Conservation (phyloP, 64 coral and sea anemone genomes). For the Montipora foliosa region DNA sequence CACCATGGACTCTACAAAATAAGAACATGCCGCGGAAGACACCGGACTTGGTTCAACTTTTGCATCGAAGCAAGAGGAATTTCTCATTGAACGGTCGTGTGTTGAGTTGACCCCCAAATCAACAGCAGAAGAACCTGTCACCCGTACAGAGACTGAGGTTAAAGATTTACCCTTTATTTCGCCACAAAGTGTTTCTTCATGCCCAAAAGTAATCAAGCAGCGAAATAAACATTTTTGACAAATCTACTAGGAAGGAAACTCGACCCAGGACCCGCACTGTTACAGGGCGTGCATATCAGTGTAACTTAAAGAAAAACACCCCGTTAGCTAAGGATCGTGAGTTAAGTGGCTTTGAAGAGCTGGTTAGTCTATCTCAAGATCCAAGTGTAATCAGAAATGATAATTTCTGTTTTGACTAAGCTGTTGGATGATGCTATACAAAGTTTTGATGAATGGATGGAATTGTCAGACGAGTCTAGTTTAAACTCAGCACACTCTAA, state of each 20-base stretch:
- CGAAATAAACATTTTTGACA: not conserved
- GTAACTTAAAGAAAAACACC: constrained; percentile 18
- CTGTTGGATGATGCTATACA: constrained; percentile 16
- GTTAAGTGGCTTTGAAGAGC: constrained; percentile 25
- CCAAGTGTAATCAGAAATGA: constrained; percentile 20
- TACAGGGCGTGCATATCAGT: constrained; percentile 11
- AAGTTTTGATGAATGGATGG: constrained; percentile 52
- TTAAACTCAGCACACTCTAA: constrained; percentile 7
- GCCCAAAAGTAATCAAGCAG: not conserved
- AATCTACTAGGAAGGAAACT: not conserved
- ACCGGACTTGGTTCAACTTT: not conserved
- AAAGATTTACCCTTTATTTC: not conserved
- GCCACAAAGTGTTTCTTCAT: not conserved
- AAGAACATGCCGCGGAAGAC: not conserved
- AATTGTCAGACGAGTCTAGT: not conserved
- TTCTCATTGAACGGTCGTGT: not conserved
- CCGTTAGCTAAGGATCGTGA: constrained; percentile 9
- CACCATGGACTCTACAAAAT: constrained; percentile 2
- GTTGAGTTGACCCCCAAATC: not conserved
- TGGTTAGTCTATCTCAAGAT: not conserved
- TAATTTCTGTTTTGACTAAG: constrained; percentile 3
- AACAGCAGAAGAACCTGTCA: not conserved
- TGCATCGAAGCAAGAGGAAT: constrained; percentile 4
- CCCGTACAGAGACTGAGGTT: constrained; percentile 7
- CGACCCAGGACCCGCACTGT: constrained; percentile 23